These are phyloP conservation scores for Eupristina koningsbergeri DNA, from an alignment of 1,140 invertebrate genomes.

Conservation along the genomic window DNA sequence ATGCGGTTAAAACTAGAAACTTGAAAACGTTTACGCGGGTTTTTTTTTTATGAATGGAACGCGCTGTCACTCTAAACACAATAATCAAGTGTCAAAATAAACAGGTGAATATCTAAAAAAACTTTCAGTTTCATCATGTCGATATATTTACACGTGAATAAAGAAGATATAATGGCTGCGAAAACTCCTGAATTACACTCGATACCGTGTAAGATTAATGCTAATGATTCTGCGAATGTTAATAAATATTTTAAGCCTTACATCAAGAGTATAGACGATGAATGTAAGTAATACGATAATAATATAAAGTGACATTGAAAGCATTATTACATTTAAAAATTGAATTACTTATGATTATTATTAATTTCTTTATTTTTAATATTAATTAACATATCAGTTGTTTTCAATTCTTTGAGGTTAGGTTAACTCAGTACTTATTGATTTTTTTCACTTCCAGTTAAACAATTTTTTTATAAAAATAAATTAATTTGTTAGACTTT, in stretches of 20 bases:
- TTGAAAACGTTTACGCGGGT: not conserved
- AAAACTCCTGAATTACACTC: conserved; percentile 76
- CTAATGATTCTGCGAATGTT: conserved; percentile 81
- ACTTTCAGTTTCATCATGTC: conserved; percentile 4
- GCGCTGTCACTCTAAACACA: not conserved
- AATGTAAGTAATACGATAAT: conserved; percentile 59
- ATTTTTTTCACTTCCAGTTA: too few species aligned
- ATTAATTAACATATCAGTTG: not conserved
- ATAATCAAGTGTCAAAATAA: not conserved
- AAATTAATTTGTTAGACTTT: conserved; percentile 64
- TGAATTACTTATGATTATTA: not conserved
- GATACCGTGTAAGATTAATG: conserved; percentile 83
- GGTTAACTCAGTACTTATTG: not conserved
- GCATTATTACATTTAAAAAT: conserved; percentile 53
- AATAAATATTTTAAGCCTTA: conserved; percentile 80
- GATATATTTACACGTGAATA: conserved; percentile 74
- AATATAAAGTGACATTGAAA: not conserved
- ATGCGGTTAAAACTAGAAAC: not conserved
- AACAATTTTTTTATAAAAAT: conserved; percentile 13
- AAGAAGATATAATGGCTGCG: conserved; percentile 65
- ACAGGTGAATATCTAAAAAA: not conserved
- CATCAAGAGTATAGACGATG: conserved; percentile 70
- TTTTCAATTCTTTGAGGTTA: conserved; percentile 26
- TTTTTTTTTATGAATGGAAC: not conserved
- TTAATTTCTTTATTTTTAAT: conserved; percentile 30